Evolutionary conservation across 2,888 invertebrate genomes (phyloP).

Genomic region (Phlogophora meticulosa): DNA sequence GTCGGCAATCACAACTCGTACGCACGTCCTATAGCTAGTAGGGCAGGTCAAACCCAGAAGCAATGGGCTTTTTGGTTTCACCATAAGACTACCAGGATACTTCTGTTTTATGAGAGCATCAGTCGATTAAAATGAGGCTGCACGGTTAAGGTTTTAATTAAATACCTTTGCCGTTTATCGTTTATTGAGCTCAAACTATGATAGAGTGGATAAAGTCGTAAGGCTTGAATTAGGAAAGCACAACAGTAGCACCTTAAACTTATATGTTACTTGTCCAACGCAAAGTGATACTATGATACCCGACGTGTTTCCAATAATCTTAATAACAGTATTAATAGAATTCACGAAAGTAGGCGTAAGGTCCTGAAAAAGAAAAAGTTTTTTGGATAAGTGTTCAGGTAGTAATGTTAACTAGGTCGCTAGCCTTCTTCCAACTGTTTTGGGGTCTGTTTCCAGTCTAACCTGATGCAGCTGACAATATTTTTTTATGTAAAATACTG

Average conservation of each 20-base stretch:
- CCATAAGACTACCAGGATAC: slow-evolving; percentile 5
- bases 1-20: slow-evolving; percentile 27
- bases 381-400: background rate
- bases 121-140: background rate
- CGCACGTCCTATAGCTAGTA: slow-evolving; percentile 49
- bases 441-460: too few species aligned
- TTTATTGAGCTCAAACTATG: too few species aligned
- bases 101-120: background rate
- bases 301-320: slow-evolving; percentile 93
- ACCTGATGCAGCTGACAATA: too few species aligned
- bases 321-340: slow-evolving; percentile 94
- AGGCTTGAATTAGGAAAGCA: too few species aligned
- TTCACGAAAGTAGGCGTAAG: slow-evolving; percentile 94
- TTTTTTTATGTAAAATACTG: too few species aligned
- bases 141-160: too few species aligned
- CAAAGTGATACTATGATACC: slow-evolving; percentile 94
- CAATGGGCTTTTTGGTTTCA: slow-evolving; percentile 19
- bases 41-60: slow-evolving; percentile 31
- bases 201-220: too few species aligned
- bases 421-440: too few species aligned
- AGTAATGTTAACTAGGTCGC: too few species aligned
- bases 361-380: slow-evolving; percentile 90
- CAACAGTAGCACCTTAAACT: slow-evolving; percentile 83
- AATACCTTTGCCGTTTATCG: too few species aligned
- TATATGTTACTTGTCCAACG: slow-evolving; percentile 91